phyloP scores from a whole-genome alignment of 2,888 invertebrate genomes.

The Drosophila hamatofila region DNA sequence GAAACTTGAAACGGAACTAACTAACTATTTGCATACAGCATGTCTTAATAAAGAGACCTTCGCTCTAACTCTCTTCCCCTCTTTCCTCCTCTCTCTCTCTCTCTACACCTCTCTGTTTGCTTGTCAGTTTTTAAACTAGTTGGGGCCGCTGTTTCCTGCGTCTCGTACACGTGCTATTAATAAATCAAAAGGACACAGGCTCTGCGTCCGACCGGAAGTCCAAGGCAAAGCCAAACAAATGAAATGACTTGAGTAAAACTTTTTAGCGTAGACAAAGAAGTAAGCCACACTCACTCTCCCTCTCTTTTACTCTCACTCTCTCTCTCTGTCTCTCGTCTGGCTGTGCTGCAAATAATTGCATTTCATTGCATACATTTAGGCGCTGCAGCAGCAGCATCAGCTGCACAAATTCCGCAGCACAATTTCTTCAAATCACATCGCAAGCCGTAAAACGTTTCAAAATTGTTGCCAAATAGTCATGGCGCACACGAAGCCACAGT shows the following conservation, averaged over 20 bases:
- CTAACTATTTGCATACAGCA: slow-evolving; percentile 73
- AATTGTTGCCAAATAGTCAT: slow-evolving; percentile 72
- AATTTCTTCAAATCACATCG: slow-evolving; percentile 60
- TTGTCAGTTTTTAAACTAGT: slow-evolving; percentile 59
- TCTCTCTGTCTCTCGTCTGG: background rate
- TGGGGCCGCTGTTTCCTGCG: slow-evolving; percentile 22
- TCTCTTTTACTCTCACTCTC: background rate
- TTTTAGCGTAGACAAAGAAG: slow-evolving; percentile 30
- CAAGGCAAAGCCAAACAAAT: slow-evolving; percentile 69
- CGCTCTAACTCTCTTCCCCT: background rate
- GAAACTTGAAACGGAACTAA: slow-evolving; percentile 67
- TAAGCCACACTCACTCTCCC: background rate
- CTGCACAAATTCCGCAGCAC: slow-evolving; percentile 31
- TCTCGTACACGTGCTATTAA: slow-evolving; percentile 70
- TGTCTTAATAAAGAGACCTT: slow-evolving; percentile 23
- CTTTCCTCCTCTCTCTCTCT: background rate
- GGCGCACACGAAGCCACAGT: slow-evolving; percentile 47
- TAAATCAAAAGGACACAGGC: slow-evolving; percentile 78
- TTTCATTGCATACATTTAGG: slow-evolving; percentile 77
- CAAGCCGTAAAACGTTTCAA: slow-evolving; percentile 74
- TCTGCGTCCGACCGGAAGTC: slow-evolving; percentile 56
- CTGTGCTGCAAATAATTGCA: slow-evolving; percentile 73
- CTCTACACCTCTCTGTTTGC: background rate
- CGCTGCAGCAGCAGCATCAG: slow-evolving; percentile 33
- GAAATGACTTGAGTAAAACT: slow-evolving; percentile 65